Percentiles rank a stretch among this genome's conserved stretches.
Evolutionary conservation across 1,140 invertebrate species (phyloP).

Genomic region (Pseudomyrmex gracilis): DNA sequence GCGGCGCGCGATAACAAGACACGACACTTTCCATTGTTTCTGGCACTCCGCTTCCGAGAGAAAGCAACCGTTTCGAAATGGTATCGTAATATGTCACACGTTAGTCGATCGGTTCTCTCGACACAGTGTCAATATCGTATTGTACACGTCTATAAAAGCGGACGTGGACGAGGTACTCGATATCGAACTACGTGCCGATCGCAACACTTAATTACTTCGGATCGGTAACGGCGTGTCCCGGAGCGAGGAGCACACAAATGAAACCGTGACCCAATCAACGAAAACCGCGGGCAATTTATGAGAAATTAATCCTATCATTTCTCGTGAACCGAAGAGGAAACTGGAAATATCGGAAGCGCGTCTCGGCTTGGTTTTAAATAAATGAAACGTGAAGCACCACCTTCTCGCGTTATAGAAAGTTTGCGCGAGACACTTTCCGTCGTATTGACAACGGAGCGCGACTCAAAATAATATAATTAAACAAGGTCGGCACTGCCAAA

Average conservation of each 20-base stretch:
- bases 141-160: slow-evolving; percentile 34
- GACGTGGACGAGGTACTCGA: slow-evolving; percentile 37
- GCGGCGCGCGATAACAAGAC: slow-evolving; percentile 6
- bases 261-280: slow-evolving; percentile 72
- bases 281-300: slow-evolving; percentile 74
- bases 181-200: slow-evolving; percentile 57
- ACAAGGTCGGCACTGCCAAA: slow-evolving; percentile 10
- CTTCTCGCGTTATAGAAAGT: slow-evolving; percentile 18
- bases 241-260: slow-evolving; percentile 55
- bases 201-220: slow-evolving; percentile 34
- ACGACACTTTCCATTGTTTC: neutral
- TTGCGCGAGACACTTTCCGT: slow-evolving; percentile 9
- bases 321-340: slow-evolving; percentile 24
- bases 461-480: slow-evolving; percentile 53
- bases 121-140: slow-evolving; percentile 51
- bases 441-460: neutral
- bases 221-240: slow-evolving; percentile 25
- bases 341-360: slow-evolving; percentile 10
- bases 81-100: slow-evolving; percentile 32
- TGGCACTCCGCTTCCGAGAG: neutral
- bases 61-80: slow-evolving; percentile 20
- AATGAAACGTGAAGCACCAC: slow-evolving; percentile 57
- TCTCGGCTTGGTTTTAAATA: slow-evolving; percentile 53
- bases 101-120: slow-evolving; percentile 37
- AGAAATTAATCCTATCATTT: slow-evolving; percentile 72